Evolutionary conservation across 2,113 vertebrate species (phyloP), one percentile per base, ranked within the genome.

Genomic region (Emydura subglobosa): DNA sequence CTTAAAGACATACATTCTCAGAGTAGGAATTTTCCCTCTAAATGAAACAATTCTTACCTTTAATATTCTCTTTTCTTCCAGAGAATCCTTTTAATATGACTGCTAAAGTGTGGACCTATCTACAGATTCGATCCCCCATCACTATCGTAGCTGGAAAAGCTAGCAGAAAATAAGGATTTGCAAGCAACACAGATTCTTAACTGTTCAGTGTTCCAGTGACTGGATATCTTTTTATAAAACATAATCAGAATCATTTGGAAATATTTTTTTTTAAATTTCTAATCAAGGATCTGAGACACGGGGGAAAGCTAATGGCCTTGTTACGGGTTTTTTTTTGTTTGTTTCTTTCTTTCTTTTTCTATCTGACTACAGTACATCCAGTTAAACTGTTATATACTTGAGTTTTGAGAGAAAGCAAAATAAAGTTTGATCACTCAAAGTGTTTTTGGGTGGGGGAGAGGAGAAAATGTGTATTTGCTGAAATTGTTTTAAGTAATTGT

Each of bases 401-500:
- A 42, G 89, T 44, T 91, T 87, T 89, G 76, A 96, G 95, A 89
- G 84, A 97, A 86, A 53, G 31, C 91, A 85, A 92, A 91, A 79
- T 49, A 55, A 88, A 86, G 94, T 95, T 89, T 94, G 90, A 92
- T 86, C 59, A 53, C 27, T 39, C 27, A 34, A 80, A 95, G 78
- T 74, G 88, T 90, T 97, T 96, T 97, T 96, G 50, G 47, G 24
- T 81, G 39, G 61, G 31, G 34, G 47, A 21, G 27, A 49, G 90
- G 25, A 95, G 50, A 95, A 87, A 95, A 72, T 51, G 53, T 89
- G 88, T 65, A 25, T 95, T 97, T 97, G 86, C 82, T 95, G 79
- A 94, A 97, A 95, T 59, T 91, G 93, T 95, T 97, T 96, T 91
- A 76, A 96, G 87, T 85, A 92, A 85, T 65, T 76, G 90, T 95